phyloP scores from a whole-genome alignment of 2,113 vertebrate species.

The Maccullochella peelii region DNA sequence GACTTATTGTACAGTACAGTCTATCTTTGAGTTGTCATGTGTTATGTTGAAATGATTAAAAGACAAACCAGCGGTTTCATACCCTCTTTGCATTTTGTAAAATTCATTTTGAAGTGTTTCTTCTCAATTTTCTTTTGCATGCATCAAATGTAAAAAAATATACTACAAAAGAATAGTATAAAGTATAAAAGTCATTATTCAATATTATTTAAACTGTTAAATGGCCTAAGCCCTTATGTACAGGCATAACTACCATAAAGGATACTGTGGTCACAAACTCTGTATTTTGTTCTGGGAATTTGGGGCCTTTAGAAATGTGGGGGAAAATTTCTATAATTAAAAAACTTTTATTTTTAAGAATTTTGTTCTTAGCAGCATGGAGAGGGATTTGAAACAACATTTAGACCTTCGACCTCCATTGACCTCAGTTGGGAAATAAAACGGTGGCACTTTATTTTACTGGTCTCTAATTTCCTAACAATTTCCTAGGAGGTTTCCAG shows the following conservation, averaged over 20 bases:
- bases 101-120: not conserved
- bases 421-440: not conserved
- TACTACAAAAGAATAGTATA: too few relatives aligned
- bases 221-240: not conserved
- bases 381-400: too few relatives aligned
- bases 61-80: constrained; percentile 83
- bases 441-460: not conserved
- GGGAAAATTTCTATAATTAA: not conserved
- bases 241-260: not conserved
- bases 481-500: too few relatives aligned
- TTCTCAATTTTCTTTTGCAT: not conserved
- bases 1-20: constrained; percentile 88
- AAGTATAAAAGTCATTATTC: not conserved
- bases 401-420: too few relatives aligned
- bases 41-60: constrained; percentile 89
- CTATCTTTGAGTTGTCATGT: constrained; percentile 87
- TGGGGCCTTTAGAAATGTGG: not conserved
- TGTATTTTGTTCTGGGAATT: not conserved
- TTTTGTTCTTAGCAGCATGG: too few relatives aligned
- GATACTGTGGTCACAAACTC: not conserved
- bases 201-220: not conserved
- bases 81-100: constrained; percentile 48
- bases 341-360: too few relatives aligned
- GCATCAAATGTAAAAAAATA: not conserved
- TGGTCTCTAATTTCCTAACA: not conserved